Percentiles rank a stretch among this genome's conserved stretches.
phyloP scores from a whole-genome alignment of 1,140 invertebrate genomes.

The Lepidurus packardi region DNA sequence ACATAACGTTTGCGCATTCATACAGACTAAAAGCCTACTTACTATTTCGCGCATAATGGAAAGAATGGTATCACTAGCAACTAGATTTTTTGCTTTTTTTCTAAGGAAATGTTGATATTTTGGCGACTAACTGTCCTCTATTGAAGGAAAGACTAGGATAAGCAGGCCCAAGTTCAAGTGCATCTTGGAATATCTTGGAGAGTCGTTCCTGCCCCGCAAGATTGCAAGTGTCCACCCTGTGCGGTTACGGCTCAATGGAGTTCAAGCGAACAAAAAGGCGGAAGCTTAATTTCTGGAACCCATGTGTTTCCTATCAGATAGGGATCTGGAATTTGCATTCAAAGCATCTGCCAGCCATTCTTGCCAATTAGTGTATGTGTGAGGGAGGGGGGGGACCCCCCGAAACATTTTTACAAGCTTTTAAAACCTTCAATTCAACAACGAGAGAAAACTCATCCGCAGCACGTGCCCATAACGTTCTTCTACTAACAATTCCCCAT shows the following conservation, averaged over 20 bases:
- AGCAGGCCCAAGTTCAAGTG: too few species aligned
- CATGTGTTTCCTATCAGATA: conserved; percentile 14
- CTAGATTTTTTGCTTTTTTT: too few species aligned
- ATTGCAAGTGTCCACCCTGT: too few species aligned
- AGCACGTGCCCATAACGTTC: conserved; percentile 13
- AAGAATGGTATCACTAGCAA: too few species aligned
- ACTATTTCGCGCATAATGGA: too few species aligned
- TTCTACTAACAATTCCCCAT: background rate
- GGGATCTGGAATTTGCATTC: conserved; percentile 15
- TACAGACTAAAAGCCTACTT: too few species aligned
- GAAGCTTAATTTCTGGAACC: background rate
- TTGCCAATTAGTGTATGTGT: background rate
- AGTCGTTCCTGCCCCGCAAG: too few species aligned
- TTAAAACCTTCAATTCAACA: background rate
- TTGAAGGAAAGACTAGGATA: too few species aligned
- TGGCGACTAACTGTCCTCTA: too few species aligned
- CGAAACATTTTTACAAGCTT: background rate
- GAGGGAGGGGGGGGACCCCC: background rate
- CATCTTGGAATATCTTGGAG: too few species aligned
- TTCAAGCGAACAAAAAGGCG: background rate
- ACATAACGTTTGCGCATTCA: too few species aligned
- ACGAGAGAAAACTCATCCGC: background rate
- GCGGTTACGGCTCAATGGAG: background rate
- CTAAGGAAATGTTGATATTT: too few species aligned
- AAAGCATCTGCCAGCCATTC: conserved; percentile 15